Conservation (phyloP, 92 coral and sea anemone species). For the Galaxea fascicularis region DNA sequence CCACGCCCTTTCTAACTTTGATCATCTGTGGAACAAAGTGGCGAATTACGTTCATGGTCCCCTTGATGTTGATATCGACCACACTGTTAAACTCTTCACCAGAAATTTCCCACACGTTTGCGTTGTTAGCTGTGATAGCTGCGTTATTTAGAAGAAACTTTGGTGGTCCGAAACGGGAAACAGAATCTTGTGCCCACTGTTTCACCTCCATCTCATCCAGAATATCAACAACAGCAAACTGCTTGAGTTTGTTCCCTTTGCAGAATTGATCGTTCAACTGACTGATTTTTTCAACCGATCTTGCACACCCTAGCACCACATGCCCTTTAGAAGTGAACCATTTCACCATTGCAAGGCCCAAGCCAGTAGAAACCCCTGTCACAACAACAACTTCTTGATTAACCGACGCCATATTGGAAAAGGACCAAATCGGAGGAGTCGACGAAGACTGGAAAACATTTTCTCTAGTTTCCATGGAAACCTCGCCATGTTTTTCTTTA, state of each 20-base stretch:
- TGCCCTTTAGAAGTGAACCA: conserved; percentile 78
- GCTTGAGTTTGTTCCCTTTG: conserved; percentile 51
- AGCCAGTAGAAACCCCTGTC: conserved; percentile 78
- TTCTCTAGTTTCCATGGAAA: conserved; percentile 34
- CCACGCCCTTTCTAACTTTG: conserved; percentile 68
- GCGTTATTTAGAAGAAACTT: conserved; percentile 80
- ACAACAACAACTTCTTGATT: conserved; percentile 54
- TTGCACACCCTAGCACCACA: conserved; percentile 73
- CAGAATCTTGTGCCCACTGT: conserved; percentile 63
- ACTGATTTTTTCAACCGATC: conserved; percentile 62
- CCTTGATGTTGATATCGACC: conserved; percentile 82
- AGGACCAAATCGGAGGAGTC: no score
- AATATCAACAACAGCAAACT: conserved; percentile 74
- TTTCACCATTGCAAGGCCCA: conserved; percentile 77
- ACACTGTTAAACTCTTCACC: conserved; percentile 77
- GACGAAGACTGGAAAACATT: conserved; percentile 12
- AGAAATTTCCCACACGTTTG: conserved; percentile 73
- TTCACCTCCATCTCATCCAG: conserved; percentile 54
- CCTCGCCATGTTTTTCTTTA: not conserved
- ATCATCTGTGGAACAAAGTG: conserved; percentile 84
- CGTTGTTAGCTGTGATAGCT: conserved; percentile 46
- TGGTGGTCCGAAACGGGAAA: conserved; percentile 78
- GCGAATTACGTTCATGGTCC: conserved; percentile 79
- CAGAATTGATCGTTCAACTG: conserved; percentile 67
- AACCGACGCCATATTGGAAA: conserved; percentile 32